Base-by-base conservation (phyloP, 2,888 invertebrate species). In the Aporophyla lueneburgensis region DNA sequence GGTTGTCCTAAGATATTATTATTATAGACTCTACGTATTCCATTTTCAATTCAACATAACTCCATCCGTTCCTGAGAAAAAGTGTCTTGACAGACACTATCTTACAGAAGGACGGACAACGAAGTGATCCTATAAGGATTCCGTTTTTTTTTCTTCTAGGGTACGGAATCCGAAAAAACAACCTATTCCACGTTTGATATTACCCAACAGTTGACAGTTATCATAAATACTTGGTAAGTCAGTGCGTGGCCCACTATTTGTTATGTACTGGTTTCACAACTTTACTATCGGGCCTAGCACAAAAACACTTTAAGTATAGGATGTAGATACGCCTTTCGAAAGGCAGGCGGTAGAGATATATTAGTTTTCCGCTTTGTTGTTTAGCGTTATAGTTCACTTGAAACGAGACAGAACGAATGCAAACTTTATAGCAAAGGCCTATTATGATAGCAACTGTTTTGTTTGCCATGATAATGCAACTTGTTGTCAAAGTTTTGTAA, bases 181-280 rank as follows among this genome's bases (percentile, higher is more conserved):
- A 63, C 14, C 16, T 27, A n/a, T 49, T 58, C 43, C n/a, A 62
- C 56, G 21, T 33, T 58, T 53, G 21, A 49, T 66, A 74, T 78
- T 79, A 33, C 62, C 12, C 71, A 86, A 86, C 58, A 62, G 19
- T 58, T 59, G 72, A 58, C 63, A 79, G 77, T 73, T 76, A 79
- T 78, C 77, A 82, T 84, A 86, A 79, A 82, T 73, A 66, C 49
- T 80, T 67, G 51, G 51, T 71, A 76, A 78, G 78, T 72, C 67
- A 80, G 49, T 78, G 65, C 73, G 68, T 70, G 71, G 62, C 80
- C 77, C 70, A 76, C 68, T 80, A 77, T 87, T 79, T 80, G 74
- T 86, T 83, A 74, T 77, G 77, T 68, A 49, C 71, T 63, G n/a
- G 74, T 87, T 84, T 84, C 86, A 74, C 78, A 87, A 87, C 71